A percentile compares a stretch with the other conserved stretches of the same genome.
These are phyloP conservation scores for Ceratothoa steindachneri DNA, from an alignment of 2,888 invertebrate genomes.

Conservation along the genomic window DNA sequence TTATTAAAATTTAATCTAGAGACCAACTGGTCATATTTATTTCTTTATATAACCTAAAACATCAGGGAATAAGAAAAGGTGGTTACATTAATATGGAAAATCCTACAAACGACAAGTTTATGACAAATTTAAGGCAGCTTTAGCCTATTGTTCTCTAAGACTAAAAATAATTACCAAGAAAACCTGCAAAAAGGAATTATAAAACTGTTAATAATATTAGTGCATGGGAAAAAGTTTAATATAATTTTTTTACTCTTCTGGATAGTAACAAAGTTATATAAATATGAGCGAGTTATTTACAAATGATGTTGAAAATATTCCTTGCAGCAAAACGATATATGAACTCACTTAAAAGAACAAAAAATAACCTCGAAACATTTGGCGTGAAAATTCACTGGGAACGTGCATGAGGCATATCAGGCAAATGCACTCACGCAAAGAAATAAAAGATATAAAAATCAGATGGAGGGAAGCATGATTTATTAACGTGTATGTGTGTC, in stretches of 20 bases:
- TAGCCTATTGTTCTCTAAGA: not conserved
- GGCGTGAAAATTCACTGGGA: not conserved
- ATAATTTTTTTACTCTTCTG: too few species aligned
- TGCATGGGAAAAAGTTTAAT: not conserved
- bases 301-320: not conserved
- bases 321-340: not conserved
- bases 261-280: not conserved
- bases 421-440: not conserved
- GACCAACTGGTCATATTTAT: too few species aligned
- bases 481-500: too few species aligned
- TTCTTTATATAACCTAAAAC: too few species aligned
- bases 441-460: too few species aligned
- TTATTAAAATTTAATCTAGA: too few species aligned
- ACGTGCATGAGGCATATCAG: not conserved
- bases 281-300: not conserved
- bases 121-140: constrained; percentile 5
- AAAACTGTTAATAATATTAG: constrained; percentile 2
- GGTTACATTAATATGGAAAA: too few species aligned
- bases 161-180: not conserved
- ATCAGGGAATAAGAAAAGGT: too few species aligned
- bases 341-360: not conserved
- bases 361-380: not conserved
- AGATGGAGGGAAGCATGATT: too few species aligned
- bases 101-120: too few species aligned
- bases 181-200: constrained; percentile 1